phyloP scores from a whole-genome alignment of 2,888 invertebrate species.

The Gastrophysa polygoni region DNA sequence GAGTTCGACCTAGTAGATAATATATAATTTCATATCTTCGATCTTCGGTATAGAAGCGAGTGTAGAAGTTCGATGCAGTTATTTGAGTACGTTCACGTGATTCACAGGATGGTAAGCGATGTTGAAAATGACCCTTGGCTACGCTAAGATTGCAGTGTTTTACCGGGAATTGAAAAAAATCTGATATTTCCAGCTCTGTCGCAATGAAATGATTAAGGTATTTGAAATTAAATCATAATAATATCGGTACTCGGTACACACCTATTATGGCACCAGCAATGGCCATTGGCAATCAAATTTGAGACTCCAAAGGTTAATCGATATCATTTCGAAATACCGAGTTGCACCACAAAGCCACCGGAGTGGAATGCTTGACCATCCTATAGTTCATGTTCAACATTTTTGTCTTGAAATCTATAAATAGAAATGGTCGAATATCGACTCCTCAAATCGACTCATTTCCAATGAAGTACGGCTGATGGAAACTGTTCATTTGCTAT shows the following conservation, averaged over 20 bases:
- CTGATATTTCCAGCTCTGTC: background rate
- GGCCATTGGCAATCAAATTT: slow-evolving; percentile 1
- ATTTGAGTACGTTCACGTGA: too few species aligned
- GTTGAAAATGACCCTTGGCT: background rate
- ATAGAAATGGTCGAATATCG: too few species aligned
- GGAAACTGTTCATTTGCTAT: too few species aligned
- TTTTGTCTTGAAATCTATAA: background rate
- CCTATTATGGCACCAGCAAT: background rate
- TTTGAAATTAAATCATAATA: background rate
- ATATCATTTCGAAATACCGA: background rate
- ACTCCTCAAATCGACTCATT: too few species aligned
- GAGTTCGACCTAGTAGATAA: too few species aligned
- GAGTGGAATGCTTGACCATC: background rate
- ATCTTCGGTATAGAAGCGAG: too few species aligned
- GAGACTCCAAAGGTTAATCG: background rate
- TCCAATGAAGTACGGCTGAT: too few species aligned
- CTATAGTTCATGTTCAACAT: background rate
- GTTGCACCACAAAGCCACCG: background rate
- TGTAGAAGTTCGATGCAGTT: too few species aligned
- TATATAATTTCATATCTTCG: too few species aligned
- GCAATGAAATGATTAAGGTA: background rate
- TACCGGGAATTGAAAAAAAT: background rate
- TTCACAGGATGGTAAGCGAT: background rate
- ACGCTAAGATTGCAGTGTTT: background rate
- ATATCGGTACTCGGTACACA: background rate